Conservation (phyloP, 2,888 invertebrate species). For the Tinea trinotella region DNA sequence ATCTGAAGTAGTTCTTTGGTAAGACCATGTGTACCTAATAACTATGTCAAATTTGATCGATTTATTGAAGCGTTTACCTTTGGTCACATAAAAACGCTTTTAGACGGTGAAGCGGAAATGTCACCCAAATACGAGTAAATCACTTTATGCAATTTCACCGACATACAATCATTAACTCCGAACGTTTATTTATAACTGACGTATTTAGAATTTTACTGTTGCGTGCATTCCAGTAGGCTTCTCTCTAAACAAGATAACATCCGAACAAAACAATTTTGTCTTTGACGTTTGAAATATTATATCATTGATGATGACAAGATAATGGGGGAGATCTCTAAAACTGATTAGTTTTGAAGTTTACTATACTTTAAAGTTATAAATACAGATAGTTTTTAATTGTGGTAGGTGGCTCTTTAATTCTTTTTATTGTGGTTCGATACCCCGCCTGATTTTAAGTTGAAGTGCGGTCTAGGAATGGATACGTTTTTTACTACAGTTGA, state of each 20-base stretch:
- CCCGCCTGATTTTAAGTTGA: too few species aligned
- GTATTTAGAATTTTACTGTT: constrained; percentile 2
- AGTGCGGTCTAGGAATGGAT: too few species aligned
- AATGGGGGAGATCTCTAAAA: background rate
- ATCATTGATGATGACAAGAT: background rate
- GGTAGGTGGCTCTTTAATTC: too few species aligned
- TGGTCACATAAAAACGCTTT: background rate
- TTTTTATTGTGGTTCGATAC: too few species aligned
- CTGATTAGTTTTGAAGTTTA: background rate
- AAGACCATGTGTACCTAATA: too few species aligned
- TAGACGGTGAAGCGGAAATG: constrained; percentile 1
- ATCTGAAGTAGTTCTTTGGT: too few species aligned
- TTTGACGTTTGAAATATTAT: background rate
- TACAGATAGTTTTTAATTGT: too few species aligned
- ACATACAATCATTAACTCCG: constrained; percentile 3
- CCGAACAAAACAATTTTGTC: constrained; percentile 9
- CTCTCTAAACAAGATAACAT: background rate
- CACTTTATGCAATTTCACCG: constrained; percentile 10
- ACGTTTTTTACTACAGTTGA: too few species aligned
- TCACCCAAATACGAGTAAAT: constrained; percentile 3
- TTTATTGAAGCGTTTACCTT: too few species aligned
- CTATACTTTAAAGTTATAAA: too few species aligned
- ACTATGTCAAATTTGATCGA: too few species aligned
- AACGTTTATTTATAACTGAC: constrained; percentile 9
- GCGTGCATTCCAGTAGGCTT: constrained; percentile 1